Evolutionary conservation across 2,113 vertebrate species (phyloP), one percentile per base, ranked within the genome.

Genomic region (Lynx canadensis): DNA sequence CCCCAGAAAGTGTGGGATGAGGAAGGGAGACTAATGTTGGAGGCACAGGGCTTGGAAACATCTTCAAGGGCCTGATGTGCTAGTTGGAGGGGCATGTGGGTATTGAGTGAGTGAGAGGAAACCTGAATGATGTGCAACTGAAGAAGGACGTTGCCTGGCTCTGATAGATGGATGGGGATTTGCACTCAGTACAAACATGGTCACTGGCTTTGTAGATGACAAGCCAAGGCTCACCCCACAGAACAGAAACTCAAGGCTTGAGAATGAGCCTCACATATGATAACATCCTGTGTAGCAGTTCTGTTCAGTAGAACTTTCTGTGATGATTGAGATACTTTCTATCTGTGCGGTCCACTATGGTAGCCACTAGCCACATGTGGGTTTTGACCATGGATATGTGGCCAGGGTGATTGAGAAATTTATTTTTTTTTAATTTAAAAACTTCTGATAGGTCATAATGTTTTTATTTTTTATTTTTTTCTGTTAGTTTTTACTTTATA

Each of bases 241-340:
- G 23, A 29, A 4, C 25, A 65, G 63, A 48, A 14, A 12, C 16
- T 0, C 15, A 10, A 4, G 21, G 10, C 1, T 1, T 15, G 9
- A 36, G 27, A 19, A 0, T 1, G 25, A 8, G 2, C 23, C 6
- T 36, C 12, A 38, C 52, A 33, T 0, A 4, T 4, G 0, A 18
- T 2, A 16, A 2, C 3, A 1, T 48, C n/a, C 7, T 18, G 0
- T 2, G 79, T 0, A 27, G 5, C 25, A 16, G 9, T 4, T 6
- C 48, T 0, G 16, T 10, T 60, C 27, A 0, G 0, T 2, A 3
- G 10, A 15, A 14, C 16, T 3, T 41, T 41, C 33, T 4, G 10
- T 18, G 3, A 10, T n/a, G 8, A 36, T 1, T 1, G 1, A n/a
- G 19, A 45, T 0, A 6, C 18, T 6, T 5, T 7, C 0, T 0